Conservation (phyloP, 2,797 vertebrate species). For the Ctenosaura bakeri region DNA sequence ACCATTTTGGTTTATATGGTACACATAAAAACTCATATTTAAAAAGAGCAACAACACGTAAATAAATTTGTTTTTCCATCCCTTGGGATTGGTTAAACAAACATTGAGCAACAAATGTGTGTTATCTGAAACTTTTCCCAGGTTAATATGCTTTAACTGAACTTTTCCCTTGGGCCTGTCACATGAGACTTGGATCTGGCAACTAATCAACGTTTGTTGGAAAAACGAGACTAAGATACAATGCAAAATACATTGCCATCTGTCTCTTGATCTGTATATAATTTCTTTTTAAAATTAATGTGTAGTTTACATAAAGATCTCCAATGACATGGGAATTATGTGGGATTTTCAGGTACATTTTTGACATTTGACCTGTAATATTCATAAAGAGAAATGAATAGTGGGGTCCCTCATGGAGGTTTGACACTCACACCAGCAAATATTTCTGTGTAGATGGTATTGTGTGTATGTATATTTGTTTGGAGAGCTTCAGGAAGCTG, state of each 20-base stretch:
- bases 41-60: not conserved
- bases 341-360: slow-evolving; percentile 5
- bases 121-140: slow-evolving; percentile 36
- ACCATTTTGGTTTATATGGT: slow-evolving; percentile 40
- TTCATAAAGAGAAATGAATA: not conserved
- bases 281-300: slow-evolving; percentile 72
- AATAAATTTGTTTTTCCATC: slow-evolving; percentile 10
- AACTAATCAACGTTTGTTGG: slow-evolving; percentile 75
- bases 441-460: not conserved
- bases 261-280: slow-evolving; percentile 71
- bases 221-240: slow-evolving; percentile 70
- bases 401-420: not conserved
- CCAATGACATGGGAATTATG: slow-evolving; percentile 44
- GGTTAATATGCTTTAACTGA: slow-evolving; percentile 29
- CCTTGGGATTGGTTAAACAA: accelerated
- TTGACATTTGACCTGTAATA: not conserved
- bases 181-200: slow-evolving; percentile 75
- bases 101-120: not conserved
- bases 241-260: slow-evolving; percentile 77
- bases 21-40: slow-evolving; percentile 33
- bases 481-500: not conserved
- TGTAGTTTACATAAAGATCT: slow-evolving; percentile 53
- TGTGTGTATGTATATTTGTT: not conserved
- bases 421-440: not conserved
- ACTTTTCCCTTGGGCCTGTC: slow-evolving; percentile 68